Evolutionary conservation across 2,113 vertebrate species (phyloP), one percentile per base, ranked within the genome.

Genomic region (Dermatemys mawii): DNA sequence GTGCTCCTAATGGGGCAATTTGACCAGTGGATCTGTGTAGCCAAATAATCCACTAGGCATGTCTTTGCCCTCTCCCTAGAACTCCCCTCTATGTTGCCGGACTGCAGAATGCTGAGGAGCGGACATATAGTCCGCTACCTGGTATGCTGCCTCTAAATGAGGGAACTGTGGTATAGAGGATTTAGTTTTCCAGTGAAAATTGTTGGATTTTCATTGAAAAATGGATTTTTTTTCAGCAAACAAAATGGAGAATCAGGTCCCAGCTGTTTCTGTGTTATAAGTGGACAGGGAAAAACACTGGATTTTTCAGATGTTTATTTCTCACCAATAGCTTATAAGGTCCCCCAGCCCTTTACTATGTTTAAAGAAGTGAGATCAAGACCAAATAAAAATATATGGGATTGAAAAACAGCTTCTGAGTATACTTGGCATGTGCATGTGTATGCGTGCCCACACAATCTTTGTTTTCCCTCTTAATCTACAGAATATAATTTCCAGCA

Each of bases 401-500:
- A 29, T 29, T 4, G 0, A 0, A 1, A 21, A 14, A 32, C 38
- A 38, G 8, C 6, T 27, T 55, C 9, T 32, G 14, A 17, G 27
- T 27, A 46, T 0, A 0, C 0, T 50, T 21, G 26, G 22, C 6
- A 13, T 6, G 29, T 4, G 4, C 4, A 14, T 48, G 26, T 1
- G 4, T 67, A 21, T 1, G 0, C 24, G 6, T 32, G 4, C 19
- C 57, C 11, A 1, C 19, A 0, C 19, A 76, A 32, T 17, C 44
- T 70, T 29, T 35, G 29, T 29, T 49, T 51, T 5, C 11, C 21
- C 51, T 90, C 19, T 80, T 54, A n/a, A 55, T n/a, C 48, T 73
- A 53, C 51, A 22, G 21, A 8, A 12, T 13, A 21, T 0, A 0
- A 1, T 38, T 78, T 86, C 21, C 22, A 0, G 0, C 38, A 21